phyloP scores from a whole-genome alignment of 2,797 vertebrate species.

The Cercopithecus neglectus region DNA sequence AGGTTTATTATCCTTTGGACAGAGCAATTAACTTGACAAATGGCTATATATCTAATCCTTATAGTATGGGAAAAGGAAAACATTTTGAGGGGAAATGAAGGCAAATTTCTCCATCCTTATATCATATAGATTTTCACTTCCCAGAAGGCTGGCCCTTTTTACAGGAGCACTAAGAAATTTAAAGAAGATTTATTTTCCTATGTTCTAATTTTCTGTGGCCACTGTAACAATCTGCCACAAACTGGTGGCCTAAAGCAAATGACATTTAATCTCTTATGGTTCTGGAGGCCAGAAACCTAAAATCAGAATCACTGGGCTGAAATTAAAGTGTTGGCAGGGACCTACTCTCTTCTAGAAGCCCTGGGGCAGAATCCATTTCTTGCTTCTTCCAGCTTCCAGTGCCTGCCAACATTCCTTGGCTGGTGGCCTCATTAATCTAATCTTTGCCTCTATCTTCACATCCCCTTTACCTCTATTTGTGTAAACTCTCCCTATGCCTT shows the following conservation, averaged over 20 bases:
- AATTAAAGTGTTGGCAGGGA: background rate
- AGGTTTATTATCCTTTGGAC: background rate
- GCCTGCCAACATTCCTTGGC: background rate
- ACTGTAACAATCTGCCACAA: background rate
- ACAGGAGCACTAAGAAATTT: background rate
- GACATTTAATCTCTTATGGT: background rate
- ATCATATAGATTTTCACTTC: background rate
- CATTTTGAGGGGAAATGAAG: background rate
- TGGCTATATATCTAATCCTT: background rate
- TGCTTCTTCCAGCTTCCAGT: background rate
- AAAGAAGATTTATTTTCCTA: background rate
- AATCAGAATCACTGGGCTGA: background rate
- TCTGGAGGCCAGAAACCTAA: conserved; percentile 26
- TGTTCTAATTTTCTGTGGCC: conserved; percentile 6
- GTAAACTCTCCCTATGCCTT: background rate
- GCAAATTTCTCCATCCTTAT: background rate
- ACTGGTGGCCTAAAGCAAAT: conserved; percentile 39
- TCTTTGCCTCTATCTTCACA: background rate
- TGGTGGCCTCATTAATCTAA: background rate
- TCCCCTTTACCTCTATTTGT: background rate
- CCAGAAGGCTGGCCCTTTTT: background rate
- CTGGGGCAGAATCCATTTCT: background rate
- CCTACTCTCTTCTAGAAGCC: background rate
- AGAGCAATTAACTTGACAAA: background rate
- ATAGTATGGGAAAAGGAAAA: background rate